A percentile compares a stretch with the other conserved stretches of the same genome.
Conservation (phyloP, 2,113 vertebrate genomes). For the Rana temporaria region DNA sequence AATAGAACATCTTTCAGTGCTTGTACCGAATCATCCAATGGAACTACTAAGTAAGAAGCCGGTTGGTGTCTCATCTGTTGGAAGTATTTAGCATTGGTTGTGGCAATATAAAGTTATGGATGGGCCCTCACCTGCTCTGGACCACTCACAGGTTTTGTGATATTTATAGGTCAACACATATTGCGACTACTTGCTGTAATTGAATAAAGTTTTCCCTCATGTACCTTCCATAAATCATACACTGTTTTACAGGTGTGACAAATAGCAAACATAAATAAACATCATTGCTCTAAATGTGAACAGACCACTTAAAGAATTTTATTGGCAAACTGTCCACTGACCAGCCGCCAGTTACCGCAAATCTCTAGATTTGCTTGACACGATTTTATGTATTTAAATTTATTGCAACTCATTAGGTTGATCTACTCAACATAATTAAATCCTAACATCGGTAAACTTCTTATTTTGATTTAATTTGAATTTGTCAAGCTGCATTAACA, state of each 20-base stretch:
- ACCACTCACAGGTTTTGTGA: too few species aligned
- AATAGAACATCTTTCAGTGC: too few species aligned
- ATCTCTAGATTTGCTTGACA: conserved; percentile 26
- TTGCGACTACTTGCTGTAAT: too few species aligned
- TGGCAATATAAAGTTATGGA: too few species aligned
- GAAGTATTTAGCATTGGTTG: too few species aligned
- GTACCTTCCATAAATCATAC: background rate
- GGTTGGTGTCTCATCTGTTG: too few species aligned
- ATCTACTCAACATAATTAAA: conserved; percentile 46
- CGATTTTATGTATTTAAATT: conserved; percentile 33
- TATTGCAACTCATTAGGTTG: conserved; percentile 42
- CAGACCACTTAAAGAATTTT: conserved; percentile 2
- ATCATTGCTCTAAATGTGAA: background rate
- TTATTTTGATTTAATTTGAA: conserved; percentile 25
- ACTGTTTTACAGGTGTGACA: background rate
- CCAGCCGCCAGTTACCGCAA: conserved; percentile 24
- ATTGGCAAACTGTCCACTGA: conserved; percentile 18
- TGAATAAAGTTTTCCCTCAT: too few species aligned
- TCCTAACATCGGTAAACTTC: conserved; percentile 20
- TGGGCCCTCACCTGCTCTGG: too few species aligned
- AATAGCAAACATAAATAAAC: background rate
- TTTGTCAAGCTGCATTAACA: conserved; percentile 36
- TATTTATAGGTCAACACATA: too few species aligned
- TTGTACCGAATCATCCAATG: too few species aligned
- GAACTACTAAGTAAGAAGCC: too few species aligned